Evolutionary conservation across 2,113 vertebrate genomes (phyloP).

Genomic region (Serilophus lunatus): DNA sequence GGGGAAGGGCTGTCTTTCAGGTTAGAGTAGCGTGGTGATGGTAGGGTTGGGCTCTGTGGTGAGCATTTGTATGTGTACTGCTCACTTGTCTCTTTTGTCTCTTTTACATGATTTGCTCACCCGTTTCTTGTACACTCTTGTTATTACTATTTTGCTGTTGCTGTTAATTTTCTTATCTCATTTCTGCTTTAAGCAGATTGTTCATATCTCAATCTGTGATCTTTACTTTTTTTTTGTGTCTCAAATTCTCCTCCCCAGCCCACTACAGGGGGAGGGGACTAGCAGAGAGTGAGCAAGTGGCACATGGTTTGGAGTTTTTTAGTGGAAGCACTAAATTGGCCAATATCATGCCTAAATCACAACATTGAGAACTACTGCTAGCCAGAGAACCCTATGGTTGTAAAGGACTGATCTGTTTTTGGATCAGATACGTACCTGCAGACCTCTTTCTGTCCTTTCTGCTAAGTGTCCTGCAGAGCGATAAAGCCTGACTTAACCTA

Average conservation of each 20-base stretch:
- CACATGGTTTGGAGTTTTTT: not conserved
- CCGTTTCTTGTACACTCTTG: not conserved
- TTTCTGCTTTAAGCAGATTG: not conserved
- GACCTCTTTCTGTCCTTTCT: not conserved
- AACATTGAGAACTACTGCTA: not conserved
- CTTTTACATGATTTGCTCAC: not conserved
- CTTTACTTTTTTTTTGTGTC: not conserved
- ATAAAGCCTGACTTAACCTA: not conserved
- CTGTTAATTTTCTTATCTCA: not conserved
- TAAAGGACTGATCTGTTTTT: not conserved
- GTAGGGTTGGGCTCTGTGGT: no score
- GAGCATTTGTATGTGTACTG: no score
- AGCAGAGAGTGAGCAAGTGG: not conserved
- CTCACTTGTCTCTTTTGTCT: no score
- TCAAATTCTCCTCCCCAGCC: not conserved
- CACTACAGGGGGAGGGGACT: not conserved
- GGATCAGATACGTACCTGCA: not conserved
- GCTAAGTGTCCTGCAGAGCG: not conserved
- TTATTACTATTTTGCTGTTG: not conserved
- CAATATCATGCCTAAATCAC: not conserved
- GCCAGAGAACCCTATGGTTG: not conserved
- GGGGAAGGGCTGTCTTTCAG: no score
- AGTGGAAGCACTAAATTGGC: not conserved
- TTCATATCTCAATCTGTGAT: not conserved
- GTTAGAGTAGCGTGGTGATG: no score